Conservation (phyloP, 2,113 vertebrate genomes). For the Nanorana parkeri region DNA sequence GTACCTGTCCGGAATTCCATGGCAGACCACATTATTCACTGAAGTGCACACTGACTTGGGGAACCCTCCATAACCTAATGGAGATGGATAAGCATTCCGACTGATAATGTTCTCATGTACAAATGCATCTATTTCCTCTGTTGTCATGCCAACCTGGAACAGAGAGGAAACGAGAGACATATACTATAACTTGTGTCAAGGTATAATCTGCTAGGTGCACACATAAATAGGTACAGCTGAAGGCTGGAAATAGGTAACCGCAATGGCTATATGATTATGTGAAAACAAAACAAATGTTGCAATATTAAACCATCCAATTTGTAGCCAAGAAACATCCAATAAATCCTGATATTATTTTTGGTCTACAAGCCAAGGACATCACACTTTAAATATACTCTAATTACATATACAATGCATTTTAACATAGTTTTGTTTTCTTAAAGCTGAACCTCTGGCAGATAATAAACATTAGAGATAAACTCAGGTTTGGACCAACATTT, state of each 20-base stretch:
- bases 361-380: not conserved
- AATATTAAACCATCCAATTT: not conserved
- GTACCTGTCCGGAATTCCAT: conserved; percentile 92
- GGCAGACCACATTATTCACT: conserved; percentile 90
- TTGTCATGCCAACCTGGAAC: conserved; percentile 92
- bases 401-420: no score
- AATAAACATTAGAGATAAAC: no score
- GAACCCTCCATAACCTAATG: conserved; percentile 90
- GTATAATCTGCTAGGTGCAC: not conserved
- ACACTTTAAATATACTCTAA: no score
- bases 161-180: not conserved
- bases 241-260: no score
- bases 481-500: no score
- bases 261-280: no score
- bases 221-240: no score
- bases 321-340: not conserved
- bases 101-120: conserved; percentile 93
- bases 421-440: no score
- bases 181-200: not conserved
- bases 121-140: conserved; percentile 94
- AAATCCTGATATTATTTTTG: not conserved
- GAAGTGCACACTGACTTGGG: conserved; percentile 94
- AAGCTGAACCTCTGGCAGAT: no score
- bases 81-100: conserved; percentile 94
- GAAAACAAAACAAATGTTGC: conserved; percentile 1